These are phyloP conservation scores for Ciconia maguari DNA, from an alignment of 2,113 vertebrate genomes.

Conservation along the genomic window DNA sequence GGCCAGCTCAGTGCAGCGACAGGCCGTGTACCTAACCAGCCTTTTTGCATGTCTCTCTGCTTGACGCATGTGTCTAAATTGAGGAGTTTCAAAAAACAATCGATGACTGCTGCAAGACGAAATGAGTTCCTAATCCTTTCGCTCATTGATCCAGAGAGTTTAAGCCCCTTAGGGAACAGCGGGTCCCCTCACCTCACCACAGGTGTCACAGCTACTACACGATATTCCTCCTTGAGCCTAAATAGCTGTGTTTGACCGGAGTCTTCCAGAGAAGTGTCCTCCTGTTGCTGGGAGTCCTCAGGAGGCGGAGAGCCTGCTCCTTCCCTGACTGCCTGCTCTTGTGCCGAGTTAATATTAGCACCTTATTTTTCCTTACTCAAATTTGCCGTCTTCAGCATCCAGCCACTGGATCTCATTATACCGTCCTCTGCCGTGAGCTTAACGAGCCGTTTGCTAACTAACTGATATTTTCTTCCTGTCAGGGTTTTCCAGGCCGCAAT, in stretches of 20 bases:
- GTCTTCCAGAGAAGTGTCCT: neutral
- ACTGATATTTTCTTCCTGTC: neutral
- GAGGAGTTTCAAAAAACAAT: neutral
- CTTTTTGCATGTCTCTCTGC: neutral
- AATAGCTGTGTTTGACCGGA: neutral
- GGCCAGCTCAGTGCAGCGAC: rapidly evolving
- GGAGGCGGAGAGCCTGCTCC: neutral
- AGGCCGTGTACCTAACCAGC: neutral
- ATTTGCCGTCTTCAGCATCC: neutral
- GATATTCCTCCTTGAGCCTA: neutral
- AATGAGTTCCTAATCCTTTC: neutral
- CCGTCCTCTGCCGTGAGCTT: neutral
- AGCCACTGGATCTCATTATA: neutral
- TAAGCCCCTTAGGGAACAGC: neutral
- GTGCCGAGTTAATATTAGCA: neutral
- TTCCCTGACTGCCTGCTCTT: neutral
- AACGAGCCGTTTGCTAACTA: neutral
- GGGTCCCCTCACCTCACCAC: neutral
- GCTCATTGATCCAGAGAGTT: neutral
- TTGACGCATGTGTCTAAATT: neutral
- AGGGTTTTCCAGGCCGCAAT: neutral
- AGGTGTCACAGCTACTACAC: neutral
- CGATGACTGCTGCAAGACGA: neutral
- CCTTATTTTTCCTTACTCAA: neutral
- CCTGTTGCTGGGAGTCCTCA: neutral